Conservation (phyloP, 2,113 vertebrate genomes). For the Symphodus melops region DNA sequence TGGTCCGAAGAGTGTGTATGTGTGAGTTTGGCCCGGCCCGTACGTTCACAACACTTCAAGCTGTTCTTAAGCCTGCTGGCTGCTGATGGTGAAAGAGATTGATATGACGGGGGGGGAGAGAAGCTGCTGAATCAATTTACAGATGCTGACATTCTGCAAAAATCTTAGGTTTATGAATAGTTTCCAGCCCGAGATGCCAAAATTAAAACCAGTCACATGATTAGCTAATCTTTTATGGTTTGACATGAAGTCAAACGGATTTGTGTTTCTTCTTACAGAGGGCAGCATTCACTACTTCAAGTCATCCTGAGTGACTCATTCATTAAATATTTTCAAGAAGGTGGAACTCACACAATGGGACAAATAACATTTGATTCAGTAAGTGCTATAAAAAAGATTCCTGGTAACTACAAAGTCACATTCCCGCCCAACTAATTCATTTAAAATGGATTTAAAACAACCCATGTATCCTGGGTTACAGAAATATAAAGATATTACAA, state of each 20-base stretch:
- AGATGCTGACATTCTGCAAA: constrained; percentile 35
- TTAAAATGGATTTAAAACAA: no score
- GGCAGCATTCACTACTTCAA: constrained; percentile 1
- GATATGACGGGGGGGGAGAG: constrained; percentile 54
- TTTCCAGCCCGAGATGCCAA: constrained; percentile 34
- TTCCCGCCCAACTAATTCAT: no score
- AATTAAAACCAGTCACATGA: constrained; percentile 19
- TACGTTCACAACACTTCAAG: neutral
- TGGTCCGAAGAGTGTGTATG: constrained; percentile 16
- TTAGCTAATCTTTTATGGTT: constrained; percentile 1
- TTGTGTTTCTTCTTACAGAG: neutral
- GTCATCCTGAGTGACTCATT: constrained; percentile 13
- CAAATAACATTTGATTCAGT: neutral
- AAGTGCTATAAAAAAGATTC: neutral
- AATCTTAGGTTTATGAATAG: constrained; percentile 34
- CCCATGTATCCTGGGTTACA: no score
- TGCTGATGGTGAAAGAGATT: constrained; percentile 54
- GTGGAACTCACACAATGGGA: constrained; percentile 3
- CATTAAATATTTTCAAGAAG: constrained; percentile 20
- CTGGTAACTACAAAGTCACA: neutral
- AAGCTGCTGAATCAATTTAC: constrained; percentile 64
- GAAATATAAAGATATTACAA: no score
- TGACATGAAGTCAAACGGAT: constrained; percentile 5
- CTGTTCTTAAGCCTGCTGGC: constrained; percentile 33
- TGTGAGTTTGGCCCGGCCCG: constrained; percentile 35